Evolutionary conservation across 2,113 vertebrate genomes (phyloP).

Genomic region (Phoenicopterus ruber): DNA sequence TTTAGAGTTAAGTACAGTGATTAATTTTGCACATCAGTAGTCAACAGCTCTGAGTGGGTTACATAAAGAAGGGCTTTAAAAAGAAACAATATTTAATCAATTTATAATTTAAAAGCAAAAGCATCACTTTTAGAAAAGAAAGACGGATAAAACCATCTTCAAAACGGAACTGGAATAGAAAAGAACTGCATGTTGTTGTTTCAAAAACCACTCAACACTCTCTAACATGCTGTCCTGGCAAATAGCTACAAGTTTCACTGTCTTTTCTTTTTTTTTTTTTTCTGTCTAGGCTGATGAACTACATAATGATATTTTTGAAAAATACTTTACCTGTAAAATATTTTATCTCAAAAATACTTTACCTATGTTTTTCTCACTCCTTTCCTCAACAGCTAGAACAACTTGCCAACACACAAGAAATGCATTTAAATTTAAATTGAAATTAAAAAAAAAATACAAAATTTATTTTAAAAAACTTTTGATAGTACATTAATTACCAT

Average conservation of each 20-base stretch:
- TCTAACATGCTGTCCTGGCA: not conserved
- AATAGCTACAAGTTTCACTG: not conserved
- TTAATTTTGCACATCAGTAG: not conserved
- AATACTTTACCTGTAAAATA: not conserved
- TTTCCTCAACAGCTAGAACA: not conserved
- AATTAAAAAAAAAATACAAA: too few relatives aligned
- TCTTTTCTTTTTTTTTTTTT: not conserved
- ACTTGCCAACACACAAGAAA: not conserved
- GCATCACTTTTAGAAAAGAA: not conserved
- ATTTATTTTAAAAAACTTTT: not conserved
- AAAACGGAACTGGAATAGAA: not conserved
- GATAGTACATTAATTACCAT: not conserved
- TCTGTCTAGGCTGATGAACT: not conserved
- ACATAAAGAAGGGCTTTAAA: not conserved
- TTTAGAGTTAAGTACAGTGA: not conserved
- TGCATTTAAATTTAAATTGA: not conserved
- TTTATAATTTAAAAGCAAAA: not conserved
- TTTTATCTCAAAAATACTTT: not conserved
- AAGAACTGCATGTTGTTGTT: not conserved
- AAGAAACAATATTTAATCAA: not conserved
- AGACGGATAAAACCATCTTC: not conserved
- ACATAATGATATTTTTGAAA: not conserved
- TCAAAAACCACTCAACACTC: not conserved
- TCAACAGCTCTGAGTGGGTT: not conserved
- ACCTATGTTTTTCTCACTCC: not conserved